phyloP scores from a whole-genome alignment of 2,113 vertebrate species.

The Poeciliopsis prolifica region DNA sequence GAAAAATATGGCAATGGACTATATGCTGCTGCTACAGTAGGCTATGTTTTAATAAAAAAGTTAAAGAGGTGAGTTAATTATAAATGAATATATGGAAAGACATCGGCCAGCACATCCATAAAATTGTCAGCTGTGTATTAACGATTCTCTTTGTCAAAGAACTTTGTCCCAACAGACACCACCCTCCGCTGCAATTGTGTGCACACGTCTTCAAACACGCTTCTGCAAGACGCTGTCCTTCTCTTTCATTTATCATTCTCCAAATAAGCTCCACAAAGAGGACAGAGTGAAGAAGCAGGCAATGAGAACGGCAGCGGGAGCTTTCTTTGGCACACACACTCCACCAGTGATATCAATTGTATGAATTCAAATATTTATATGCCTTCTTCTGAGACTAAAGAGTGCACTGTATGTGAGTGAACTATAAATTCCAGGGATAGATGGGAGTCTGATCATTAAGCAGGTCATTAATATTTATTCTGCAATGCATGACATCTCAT shows the following conservation, averaged over 20 bases:
- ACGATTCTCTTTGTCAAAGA: slow-evolving; percentile 71
- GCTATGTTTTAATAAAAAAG: slow-evolving; percentile 63
- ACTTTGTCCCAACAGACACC: slow-evolving; percentile 46
- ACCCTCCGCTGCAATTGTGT: slow-evolving; percentile 27
- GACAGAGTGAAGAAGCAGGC: slow-evolving; percentile 4
- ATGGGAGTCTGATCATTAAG: slow-evolving; percentile 14
- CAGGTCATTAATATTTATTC: slow-evolving; percentile 49
- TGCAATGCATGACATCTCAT: slow-evolving; percentile 29
- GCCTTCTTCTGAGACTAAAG: slow-evolving; percentile 15
- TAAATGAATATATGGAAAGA: slow-evolving; percentile 70
- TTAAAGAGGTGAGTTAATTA: slow-evolving; percentile 71
- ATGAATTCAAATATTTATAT: slow-evolving; percentile 61
- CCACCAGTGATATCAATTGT: slow-evolving; percentile 23
- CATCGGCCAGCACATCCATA: slow-evolving; percentile 71
- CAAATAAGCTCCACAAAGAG: slow-evolving; percentile 41
- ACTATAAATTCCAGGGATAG: slow-evolving; percentile 10
- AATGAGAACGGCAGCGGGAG: slow-evolving; percentile 5
- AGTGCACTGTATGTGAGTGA: slow-evolving; percentile 4
- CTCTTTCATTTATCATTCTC: slow-evolving; percentile 47
- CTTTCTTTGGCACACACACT: slow-evolving; percentile 22
- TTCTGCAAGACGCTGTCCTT: slow-evolving; percentile 19
- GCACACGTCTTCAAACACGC: slow-evolving; percentile 46
- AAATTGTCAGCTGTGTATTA: slow-evolving; percentile 70
- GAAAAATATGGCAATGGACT: slow-evolving; percentile 59
- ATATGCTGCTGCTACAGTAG: slow-evolving; percentile 38